A percentile compares a stretch with the other conserved stretches of the same genome.
phyloP scores from a whole-genome alignment of 2,113 vertebrate species.

The Falcunculus frontatus region DNA sequence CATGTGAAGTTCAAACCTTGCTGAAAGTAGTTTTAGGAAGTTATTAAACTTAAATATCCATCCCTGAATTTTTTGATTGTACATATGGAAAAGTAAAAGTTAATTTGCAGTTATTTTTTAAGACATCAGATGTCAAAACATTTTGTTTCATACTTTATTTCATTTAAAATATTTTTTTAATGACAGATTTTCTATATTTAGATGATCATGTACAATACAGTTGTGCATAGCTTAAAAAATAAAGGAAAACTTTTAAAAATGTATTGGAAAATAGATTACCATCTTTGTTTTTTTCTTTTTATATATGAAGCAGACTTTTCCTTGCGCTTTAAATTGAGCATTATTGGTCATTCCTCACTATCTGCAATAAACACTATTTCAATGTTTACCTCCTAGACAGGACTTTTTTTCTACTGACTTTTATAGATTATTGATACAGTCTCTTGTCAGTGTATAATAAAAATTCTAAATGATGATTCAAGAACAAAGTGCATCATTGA shows the following conservation, averaged over 20 bases:
- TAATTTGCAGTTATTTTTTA: not conserved
- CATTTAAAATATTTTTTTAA: not conserved
- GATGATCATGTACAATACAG: not conserved
- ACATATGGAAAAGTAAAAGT: not conserved
- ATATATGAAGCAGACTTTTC: not conserved
- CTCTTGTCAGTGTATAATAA: not conserved
- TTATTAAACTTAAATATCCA: not conserved
- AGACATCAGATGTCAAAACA: not conserved
- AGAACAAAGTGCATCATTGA: not conserved
- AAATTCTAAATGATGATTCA: not conserved
- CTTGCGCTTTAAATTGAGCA: not conserved
- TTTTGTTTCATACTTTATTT: not conserved
- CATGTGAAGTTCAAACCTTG: not conserved
- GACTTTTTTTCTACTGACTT: not conserved
- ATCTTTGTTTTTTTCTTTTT: not conserved
- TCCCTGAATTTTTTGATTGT: not conserved
- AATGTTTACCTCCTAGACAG: not conserved
- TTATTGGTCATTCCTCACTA: not conserved
- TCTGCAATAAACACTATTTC: not conserved
- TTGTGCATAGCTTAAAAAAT: not conserved
- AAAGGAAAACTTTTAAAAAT: not conserved
- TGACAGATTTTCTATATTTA: not conserved
- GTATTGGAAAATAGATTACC: not conserved
- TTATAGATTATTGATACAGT: not conserved
- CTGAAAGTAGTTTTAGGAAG: not conserved